Evolutionary conservation across 2,113 vertebrate species (phyloP), one percentile per base, ranked within the genome.

Genomic region (Tachysurus vachellii): DNA sequence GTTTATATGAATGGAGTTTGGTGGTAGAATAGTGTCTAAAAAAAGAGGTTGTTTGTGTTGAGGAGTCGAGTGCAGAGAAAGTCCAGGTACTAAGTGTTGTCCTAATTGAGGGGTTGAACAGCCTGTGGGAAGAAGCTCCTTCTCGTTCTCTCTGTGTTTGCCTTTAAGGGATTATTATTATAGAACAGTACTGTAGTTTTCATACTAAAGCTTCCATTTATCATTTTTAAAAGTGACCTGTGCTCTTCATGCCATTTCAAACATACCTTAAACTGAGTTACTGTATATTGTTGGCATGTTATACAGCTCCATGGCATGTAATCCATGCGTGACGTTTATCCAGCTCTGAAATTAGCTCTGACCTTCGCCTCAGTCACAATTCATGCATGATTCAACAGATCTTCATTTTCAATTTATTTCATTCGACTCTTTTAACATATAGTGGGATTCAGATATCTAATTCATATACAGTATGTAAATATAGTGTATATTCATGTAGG

Each of bases 401-500:
- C n/a, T 80, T 8, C 2, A 7, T 28, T 53, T n/a, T 23, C 6
- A 7, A 28, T 79, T 79, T 79, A 17, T 28, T 54, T 28, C 73
- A 79, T 54, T 31, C 3, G 47, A 77, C 26, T 53, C 47, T 7
- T 56, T 31, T 80, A 31, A 56, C 50, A 80, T 56, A 31, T 54
- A 80, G 14, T 56, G n/a, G 31, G n/a, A 80, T 80, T 57, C 28
- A 54, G 4, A 36, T 79, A 56, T 19, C 76, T 36, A 5, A 56
- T 54, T 77, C 16, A 79, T 79, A 53, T 79, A 53, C n/a, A 28
- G 50, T 57, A 57, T 80, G 17, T 80, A 57, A 70, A 53, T 56
- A 9, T n/a, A 84, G 12, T 44, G 28, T 59, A 10, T 26, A 57
- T 53, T 73, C 17, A 56, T 0, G 1, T 26, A 66, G 4, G 8